Conservation (phyloP, 2,797 vertebrate species). For the Falco naumanni region DNA sequence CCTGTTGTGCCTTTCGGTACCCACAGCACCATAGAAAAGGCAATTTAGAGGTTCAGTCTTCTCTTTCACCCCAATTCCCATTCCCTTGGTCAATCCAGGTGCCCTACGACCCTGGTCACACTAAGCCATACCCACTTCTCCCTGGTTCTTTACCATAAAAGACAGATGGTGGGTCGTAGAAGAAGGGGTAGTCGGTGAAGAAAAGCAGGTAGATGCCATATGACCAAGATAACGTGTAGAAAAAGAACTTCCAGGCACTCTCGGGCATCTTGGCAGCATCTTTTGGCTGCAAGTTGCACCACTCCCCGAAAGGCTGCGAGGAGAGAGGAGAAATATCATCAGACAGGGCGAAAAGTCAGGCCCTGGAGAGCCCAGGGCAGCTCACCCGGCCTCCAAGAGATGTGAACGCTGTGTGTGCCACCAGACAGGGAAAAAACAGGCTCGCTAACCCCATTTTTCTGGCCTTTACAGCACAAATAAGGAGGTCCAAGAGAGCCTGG, state of each 20-base stretch:
- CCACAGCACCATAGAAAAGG: background rate
- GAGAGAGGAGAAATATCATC: background rate
- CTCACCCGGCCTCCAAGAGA: accelerated
- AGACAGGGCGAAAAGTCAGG: accelerated
- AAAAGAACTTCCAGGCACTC: conserved; percentile 96
- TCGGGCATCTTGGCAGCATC: conserved; percentile 97
- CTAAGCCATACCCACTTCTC: background rate
- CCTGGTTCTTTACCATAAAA: conserved; percentile 81
- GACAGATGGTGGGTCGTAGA: conserved; percentile 89
- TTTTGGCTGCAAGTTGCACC: conserved; percentile 86
- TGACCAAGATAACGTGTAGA: conserved; percentile 92
- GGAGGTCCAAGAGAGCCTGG: background rate
- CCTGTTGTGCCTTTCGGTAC: accelerated
- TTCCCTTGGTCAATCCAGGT: background rate
- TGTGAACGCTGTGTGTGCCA: accelerated
- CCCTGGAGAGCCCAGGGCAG: background rate
- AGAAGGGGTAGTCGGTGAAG: conserved; percentile 91
- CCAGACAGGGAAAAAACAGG: background rate
- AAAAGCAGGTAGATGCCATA: conserved; percentile 94
- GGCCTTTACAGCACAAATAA: background rate
- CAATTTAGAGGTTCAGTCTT: accelerated
- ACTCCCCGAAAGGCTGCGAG: conserved; percentile 85
- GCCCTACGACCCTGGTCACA: accelerated
- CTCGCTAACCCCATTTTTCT: accelerated
- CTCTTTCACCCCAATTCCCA: accelerated